These are phyloP conservation scores for Acanthosepion esculentum DNA, from an alignment of 2,888 invertebrate species.

Conservation along the genomic window DNA sequence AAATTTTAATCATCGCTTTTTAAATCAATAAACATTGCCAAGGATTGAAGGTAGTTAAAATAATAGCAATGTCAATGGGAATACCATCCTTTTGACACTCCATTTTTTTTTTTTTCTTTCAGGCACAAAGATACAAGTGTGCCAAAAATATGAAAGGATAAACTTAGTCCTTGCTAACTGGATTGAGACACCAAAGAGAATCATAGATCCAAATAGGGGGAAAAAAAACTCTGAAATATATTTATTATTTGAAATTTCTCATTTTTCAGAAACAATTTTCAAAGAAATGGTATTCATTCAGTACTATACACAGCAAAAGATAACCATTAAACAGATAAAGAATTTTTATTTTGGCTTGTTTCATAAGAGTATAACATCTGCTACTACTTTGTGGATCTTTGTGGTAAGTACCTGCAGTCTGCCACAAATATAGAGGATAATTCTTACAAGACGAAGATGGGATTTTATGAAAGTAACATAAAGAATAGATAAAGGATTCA, in stretches of 20 bases:
- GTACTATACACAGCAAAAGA: background rate
- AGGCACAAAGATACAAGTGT: too few species aligned
- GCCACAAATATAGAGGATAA: background rate
- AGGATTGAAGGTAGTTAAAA: too few species aligned
- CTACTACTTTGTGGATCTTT: background rate
- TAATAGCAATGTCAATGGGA: too few species aligned
- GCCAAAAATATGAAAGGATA: too few species aligned
- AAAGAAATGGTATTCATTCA: background rate
- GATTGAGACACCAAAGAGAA: too few species aligned
- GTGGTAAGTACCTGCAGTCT: background rate
- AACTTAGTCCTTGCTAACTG: too few species aligned
- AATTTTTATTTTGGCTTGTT: background rate
- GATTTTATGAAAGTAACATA: background rate
- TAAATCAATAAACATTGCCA: too few species aligned
- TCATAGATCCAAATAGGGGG: too few species aligned
- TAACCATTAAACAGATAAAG: background rate
- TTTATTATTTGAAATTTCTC: background rate
- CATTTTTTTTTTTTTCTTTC: too few species aligned
- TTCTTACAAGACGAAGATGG: background rate
- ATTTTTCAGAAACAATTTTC: background rate
- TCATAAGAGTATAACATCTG: background rate
- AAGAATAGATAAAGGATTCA: background rate
- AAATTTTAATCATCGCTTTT: too few species aligned
- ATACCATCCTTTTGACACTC: too few species aligned
- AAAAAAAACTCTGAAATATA: background rate